phyloP scores from a whole-genome alignment of 2,113 vertebrate genomes.

The Gavialis gangeticus region DNA sequence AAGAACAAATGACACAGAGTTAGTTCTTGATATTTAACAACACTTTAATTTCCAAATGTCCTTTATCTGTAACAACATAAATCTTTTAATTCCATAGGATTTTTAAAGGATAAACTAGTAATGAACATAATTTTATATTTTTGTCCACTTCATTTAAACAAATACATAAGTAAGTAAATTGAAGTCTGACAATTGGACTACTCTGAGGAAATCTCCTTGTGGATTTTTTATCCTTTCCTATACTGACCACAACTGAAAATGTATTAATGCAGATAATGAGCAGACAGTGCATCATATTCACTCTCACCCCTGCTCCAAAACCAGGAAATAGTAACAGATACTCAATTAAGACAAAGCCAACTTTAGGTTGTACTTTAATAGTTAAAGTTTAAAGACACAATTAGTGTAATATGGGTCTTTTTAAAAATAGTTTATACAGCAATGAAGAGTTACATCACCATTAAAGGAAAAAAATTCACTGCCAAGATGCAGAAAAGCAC shows the following conservation, averaged over 20 bases:
- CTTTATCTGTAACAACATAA: slow-evolving; percentile 16
- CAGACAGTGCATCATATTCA: background rate
- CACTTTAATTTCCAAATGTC: background rate
- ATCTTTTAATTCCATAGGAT: slow-evolving; percentile 44
- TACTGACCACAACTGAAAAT: background rate
- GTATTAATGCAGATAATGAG: slow-evolving; percentile 6
- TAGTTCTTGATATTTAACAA: slow-evolving; percentile 46
- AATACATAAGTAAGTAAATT: slow-evolving; percentile 32
- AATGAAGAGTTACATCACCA: background rate
- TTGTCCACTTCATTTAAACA: slow-evolving; percentile 19
- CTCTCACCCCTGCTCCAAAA: background rate
- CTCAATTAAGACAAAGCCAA: background rate
- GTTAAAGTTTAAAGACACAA: background rate
- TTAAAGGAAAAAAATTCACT: background rate
- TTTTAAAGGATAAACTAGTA: slow-evolving; percentile 50
- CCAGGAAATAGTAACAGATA: background rate
- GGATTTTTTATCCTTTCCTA: background rate
- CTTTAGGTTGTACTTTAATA: background rate
- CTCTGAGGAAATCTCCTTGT: background rate
- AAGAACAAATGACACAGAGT: slow-evolving; percentile 45
- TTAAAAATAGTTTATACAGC: background rate
- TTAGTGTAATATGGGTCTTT: background rate
- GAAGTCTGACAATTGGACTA: slow-evolving; percentile 27
- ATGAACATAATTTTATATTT: slow-evolving; percentile 31
- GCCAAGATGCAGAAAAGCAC: background rate